Conservation (phyloP, 1,140 invertebrate species). For the Drosophila santomea region DNA sequence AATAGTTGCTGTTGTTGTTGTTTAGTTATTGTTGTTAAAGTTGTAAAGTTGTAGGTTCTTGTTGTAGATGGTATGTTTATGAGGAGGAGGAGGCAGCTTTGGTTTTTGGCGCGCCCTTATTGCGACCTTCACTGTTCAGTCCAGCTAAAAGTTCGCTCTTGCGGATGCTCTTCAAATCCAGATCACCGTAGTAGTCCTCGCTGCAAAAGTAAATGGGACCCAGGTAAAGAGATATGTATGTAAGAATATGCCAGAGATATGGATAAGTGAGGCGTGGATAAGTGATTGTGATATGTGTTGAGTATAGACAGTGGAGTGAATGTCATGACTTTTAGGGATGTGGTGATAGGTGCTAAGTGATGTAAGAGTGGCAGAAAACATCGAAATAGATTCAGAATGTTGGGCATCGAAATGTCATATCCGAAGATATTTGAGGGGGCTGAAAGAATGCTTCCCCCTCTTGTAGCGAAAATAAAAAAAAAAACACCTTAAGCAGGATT, state of each 20-base stretch:
- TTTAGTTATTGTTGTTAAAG: conserved; percentile 62
- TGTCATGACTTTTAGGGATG: conserved; percentile 15
- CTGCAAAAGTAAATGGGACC: conserved; percentile 87
- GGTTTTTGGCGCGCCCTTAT: conserved; percentile 80
- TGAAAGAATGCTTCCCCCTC: no score
- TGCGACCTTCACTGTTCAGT: conserved; percentile 88
- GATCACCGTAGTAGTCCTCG: conserved; percentile 97
- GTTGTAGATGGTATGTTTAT: conserved; percentile 77
- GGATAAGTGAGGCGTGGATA: conserved; percentile 44
- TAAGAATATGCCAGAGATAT: conserved; percentile 77
- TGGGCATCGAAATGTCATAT: no score
- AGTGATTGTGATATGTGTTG: conserved; percentile 20
- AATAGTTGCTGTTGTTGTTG: conserved; percentile 42
- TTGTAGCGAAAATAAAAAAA: no score
- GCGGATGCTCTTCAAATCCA: conserved; percentile 96
- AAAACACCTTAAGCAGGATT: no score
- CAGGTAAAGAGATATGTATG: conserved; percentile 80
- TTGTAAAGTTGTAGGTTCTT: conserved; percentile 56
- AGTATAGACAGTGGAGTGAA: conserved; percentile 32
- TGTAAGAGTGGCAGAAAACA: conserved; percentile 55
- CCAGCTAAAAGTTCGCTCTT: conserved; percentile 95
- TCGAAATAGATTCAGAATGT: conserved; percentile 16
- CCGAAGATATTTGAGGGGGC: not conserved
- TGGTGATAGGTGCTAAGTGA: conserved; percentile 24
- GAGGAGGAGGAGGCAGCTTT: conserved; percentile 84